phyloP scores from a whole-genome alignment of 1,140 invertebrate genomes.

The Linepithema humile region DNA sequence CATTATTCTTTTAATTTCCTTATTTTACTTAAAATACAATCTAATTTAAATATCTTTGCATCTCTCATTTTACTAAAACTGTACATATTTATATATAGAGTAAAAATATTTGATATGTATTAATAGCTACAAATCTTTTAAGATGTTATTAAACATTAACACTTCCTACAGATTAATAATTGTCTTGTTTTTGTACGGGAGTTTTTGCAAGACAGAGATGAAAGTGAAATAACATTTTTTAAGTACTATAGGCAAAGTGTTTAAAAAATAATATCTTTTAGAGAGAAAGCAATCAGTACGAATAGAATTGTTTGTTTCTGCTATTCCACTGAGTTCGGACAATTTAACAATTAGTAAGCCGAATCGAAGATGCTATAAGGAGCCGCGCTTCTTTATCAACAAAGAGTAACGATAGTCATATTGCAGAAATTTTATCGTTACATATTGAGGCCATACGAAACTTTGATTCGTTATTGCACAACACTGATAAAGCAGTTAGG shows the following conservation, averaged over 20 bases:
- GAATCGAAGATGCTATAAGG: not conserved
- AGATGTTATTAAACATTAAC: not conserved
- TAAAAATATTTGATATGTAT: not conserved
- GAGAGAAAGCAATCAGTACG: not conserved
- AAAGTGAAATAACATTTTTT: not conserved
- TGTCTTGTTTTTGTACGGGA: not conserved
- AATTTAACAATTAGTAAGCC: not conserved
- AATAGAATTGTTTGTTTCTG: too few relatives aligned
- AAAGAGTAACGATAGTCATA: not conserved
- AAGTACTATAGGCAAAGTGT: too few relatives aligned
- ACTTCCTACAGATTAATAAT: slow-evolving; percentile 20
- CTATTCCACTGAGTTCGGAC: too few relatives aligned
- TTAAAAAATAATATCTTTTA: not conserved
- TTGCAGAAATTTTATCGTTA: not conserved
- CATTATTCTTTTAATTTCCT: too few relatives aligned
- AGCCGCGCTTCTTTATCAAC: not conserved
- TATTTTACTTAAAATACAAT: too few relatives aligned
- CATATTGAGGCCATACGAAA: not conserved
- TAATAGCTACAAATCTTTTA: slow-evolving; percentile 3
- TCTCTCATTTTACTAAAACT: too few relatives aligned
- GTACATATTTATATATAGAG: too few relatives aligned
- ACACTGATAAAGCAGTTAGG: not conserved
- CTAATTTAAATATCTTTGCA: too few relatives aligned
- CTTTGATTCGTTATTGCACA: not conserved
- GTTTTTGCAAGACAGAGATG: not conserved